Percentiles rank a stretch among this genome's conserved stretches.
phyloP scores from a whole-genome alignment of 2,888 invertebrate genomes.

The Aspidiotus rigidus region DNA sequence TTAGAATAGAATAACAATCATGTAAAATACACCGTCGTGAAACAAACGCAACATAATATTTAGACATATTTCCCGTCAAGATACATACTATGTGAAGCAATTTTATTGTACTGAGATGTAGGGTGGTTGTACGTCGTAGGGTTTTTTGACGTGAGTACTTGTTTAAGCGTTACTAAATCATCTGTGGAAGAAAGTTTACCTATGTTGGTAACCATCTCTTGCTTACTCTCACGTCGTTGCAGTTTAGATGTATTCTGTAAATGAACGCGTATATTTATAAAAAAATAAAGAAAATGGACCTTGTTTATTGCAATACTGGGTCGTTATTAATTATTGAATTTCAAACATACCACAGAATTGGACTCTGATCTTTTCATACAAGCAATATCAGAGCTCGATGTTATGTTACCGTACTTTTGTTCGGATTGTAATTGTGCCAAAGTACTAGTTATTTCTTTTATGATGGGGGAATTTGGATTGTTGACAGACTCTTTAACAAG shows the following conservation, averaged over 20 bases:
- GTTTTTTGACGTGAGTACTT: conserved; percentile 1
- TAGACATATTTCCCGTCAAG: no score
- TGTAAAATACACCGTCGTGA: no score
- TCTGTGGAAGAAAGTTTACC: background rate
- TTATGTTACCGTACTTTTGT: background rate
- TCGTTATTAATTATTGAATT: no score
- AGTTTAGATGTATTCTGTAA: background rate
- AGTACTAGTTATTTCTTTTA: background rate
- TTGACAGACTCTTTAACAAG: background rate
- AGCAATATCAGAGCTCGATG: no score
- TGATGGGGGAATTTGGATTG: conserved; percentile 4
- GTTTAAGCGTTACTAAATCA: conserved; percentile 1
- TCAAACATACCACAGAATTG: no score
- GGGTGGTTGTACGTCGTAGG: background rate
- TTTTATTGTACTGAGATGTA: background rate
- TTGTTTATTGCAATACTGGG: no score
- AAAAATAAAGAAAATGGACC: no score
- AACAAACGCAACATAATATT: no score
- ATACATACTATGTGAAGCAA: background rate
- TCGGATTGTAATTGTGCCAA: conserved; percentile 1
- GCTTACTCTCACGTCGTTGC: background rate
- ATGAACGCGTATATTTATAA: background rate
- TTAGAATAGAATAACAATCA: no score
- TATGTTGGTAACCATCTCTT: background rate
- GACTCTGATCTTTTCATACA: no score